Evolutionary conservation across 2,888 invertebrate species (phyloP), one percentile per base, ranked within the genome.

Genomic region (Tortricodes alternella): DNA sequence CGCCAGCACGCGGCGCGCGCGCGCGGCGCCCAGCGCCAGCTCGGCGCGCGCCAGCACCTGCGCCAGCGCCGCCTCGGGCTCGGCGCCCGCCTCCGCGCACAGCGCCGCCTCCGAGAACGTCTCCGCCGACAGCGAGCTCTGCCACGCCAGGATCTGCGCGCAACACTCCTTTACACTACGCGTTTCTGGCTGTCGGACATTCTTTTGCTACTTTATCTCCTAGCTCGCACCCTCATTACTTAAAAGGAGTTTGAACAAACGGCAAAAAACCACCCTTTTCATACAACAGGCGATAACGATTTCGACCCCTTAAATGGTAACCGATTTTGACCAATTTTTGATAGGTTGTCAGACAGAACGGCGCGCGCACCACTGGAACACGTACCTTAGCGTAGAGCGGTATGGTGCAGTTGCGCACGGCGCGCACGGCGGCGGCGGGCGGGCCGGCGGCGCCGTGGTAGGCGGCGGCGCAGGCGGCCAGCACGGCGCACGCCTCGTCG

Each of bases 1-100:
- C 1, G 96, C 93, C 29, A 97, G 85, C n/a, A n/a, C n/a, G n/a
- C n/a, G n/a, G n/a, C n/a, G n/a, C n/a, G 95, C 94, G 61, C 93
- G 91, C 21, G 93, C 93, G 32, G 89, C 87, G 0, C 94, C 94
- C 41, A 96, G 87, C 46, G 94, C 93, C 1, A 92, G 91, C 78
- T 95, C 95, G 21, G 94, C 85, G 58, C 93, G 93, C 50, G 95
- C 93, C 56, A 97, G 85, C 78, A 95, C 93, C 73, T 89, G 88
- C 1, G 72, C 91, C 61, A 95, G 88, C 75, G 95, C 95, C 23
- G 94, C 92, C 58, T 88, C 90, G 52, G 89, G 65, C 56, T 89
- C 89, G 16, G 84, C 85, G 61, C 88, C 83, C 52, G 88, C 76
- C 39, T 89, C 89, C 0, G 82, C 83, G 0, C 77, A 60, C 0